These are phyloP conservation scores for Callorhinus ursinus DNA, from an alignment of 2,113 vertebrate genomes.

Conservation along the genomic window DNA sequence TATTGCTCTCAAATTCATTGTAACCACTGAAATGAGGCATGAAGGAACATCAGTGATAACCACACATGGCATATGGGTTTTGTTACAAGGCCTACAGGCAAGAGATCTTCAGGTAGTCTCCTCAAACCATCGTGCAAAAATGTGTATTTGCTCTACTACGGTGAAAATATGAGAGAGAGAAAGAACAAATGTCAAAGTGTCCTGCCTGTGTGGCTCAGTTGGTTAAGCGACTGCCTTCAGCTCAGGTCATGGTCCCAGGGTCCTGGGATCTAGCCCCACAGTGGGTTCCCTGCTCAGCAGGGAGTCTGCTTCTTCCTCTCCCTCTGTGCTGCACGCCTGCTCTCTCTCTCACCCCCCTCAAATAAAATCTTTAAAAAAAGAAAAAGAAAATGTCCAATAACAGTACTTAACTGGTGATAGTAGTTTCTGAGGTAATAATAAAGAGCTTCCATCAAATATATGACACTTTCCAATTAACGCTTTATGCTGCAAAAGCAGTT, in stretches of 20 bases:
- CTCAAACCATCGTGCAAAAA: not conserved
- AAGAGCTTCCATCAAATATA: slow-evolving; percentile 89
- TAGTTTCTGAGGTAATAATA: slow-evolving; percentile 89
- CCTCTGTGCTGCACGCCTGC: not conserved
- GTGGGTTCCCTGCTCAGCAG: not conserved
- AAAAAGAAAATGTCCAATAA: not conserved
- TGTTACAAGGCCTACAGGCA: not conserved
- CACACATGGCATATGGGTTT: not conserved
- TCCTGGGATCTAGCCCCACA: not conserved
- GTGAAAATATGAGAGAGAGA: not conserved
- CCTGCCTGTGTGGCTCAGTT: not conserved
- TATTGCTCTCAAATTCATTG: not conserved
- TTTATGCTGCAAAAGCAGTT: slow-evolving; percentile 89
- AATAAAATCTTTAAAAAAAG: not conserved
- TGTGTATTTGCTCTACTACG: not conserved
- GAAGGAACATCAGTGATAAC: not conserved
- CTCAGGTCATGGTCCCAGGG: not conserved
- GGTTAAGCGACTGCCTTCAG: not conserved
- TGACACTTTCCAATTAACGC: slow-evolving; percentile 83
- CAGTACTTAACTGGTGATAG: slow-evolving; percentile 77
- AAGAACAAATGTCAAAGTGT: not conserved
- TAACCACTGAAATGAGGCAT: not conserved
- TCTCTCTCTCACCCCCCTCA: not conserved
- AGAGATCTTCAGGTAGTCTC: not conserved
- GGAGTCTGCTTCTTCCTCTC: not conserved